phyloP scores from a whole-genome alignment of 2,888 invertebrate species.

The Opisthograptis luteolata region DNA sequence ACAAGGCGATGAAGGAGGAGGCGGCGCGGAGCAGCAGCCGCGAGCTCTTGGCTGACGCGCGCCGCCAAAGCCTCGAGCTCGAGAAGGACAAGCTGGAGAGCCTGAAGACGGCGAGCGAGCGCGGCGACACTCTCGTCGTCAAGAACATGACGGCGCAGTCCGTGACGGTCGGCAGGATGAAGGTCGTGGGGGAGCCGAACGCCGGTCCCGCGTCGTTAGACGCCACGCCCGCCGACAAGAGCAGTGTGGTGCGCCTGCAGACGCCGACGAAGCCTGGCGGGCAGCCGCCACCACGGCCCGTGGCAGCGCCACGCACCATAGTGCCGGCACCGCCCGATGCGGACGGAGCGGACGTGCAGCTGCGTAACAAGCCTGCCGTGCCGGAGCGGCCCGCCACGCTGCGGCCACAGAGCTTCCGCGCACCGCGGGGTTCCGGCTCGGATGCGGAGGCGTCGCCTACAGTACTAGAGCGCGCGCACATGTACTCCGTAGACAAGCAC shows the following conservation, averaged over 20 bases:
- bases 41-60: constrained; percentile 69
- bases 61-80: constrained; percentile 83
- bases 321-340: constrained; percentile 53
- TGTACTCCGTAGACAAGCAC: constrained; percentile 90
- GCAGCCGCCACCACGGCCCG: constrained; percentile 81
- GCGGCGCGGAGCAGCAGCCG: constrained; percentile 67
- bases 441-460: constrained; percentile 55
- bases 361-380: constrained; percentile 90
- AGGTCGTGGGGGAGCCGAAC: constrained; percentile 62
- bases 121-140: constrained; percentile 59
- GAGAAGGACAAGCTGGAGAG: constrained; percentile 77
- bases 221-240: constrained; percentile 42
- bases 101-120: constrained; percentile 42
- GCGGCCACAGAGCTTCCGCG: constrained; percentile 83
- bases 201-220: constrained; percentile 69
- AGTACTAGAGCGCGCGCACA: constrained; percentile 87
- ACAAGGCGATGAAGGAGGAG: constrained; percentile 77
- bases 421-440: constrained; percentile 60
- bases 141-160: constrained; percentile 74
- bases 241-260: constrained; percentile 48
- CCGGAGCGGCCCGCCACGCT: constrained; percentile 91
- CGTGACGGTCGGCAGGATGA: constrained; percentile 72
- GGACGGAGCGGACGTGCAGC: constrained; percentile 72
- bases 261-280: constrained; percentile 71
- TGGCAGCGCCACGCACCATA: constrained; percentile 76